phyloP scores from a whole-genome alignment of 2,113 vertebrate species.

The Isichthys henryi region DNA sequence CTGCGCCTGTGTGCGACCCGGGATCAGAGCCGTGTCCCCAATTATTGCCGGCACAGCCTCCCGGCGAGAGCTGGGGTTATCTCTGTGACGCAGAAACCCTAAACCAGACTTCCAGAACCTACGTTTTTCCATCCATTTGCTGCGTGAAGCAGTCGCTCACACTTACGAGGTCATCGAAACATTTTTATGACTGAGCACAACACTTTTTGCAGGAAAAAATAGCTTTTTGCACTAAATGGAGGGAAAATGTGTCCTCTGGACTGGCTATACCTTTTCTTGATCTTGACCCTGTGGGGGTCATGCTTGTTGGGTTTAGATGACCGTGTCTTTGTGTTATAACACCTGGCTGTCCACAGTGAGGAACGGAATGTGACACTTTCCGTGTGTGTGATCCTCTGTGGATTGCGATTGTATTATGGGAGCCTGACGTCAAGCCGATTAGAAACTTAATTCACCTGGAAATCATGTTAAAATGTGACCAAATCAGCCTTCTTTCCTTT shows the following conservation, averaged over 20 bases:
- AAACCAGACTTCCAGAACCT: background rate
- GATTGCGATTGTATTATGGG: background rate
- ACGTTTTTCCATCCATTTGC: background rate
- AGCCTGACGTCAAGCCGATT: background rate
- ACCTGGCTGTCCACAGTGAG: background rate
- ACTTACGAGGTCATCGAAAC: background rate
- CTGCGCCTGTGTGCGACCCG: background rate
- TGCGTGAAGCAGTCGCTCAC: background rate
- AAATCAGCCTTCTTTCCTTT: background rate
- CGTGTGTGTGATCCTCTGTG: background rate
- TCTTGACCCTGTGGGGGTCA: background rate
- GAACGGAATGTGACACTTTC: background rate
- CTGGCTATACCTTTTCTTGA: background rate
- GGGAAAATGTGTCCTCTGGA: background rate
- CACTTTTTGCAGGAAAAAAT: background rate
- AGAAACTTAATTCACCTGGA: conserved; percentile 7
- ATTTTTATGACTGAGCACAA: background rate
- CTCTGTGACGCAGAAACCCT: background rate
- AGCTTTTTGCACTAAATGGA: background rate
- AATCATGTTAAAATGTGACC: background rate
- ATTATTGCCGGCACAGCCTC: background rate
- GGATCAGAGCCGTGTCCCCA: background rate
- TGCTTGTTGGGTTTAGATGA: background rate
- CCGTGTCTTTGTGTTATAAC: background rate
- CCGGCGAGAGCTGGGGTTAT: background rate